Base-by-base conservation (phyloP, 30 jellyfish, hydroid and myxozoan species). In the Aurelia coerulea region DNA sequence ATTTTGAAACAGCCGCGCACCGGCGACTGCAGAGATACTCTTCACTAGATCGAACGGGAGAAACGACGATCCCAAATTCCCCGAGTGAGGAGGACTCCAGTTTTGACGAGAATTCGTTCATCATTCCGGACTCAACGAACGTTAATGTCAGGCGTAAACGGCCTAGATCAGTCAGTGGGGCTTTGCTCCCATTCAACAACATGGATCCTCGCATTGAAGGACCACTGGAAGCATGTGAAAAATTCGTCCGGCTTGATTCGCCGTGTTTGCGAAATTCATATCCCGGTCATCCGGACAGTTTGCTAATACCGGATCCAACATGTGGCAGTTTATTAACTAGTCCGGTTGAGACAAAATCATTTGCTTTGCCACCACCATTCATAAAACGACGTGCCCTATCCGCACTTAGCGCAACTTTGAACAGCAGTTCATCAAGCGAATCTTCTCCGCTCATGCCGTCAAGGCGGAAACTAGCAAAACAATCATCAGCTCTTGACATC, bases 211-310 rank as follows among this genome's bases (percentile, higher is more conserved):
- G 98, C 46, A 39, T 88, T 10, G 96, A 72, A 65, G 78, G 88
- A 18, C 88, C 96, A 7, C 41, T 88, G n/a, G 69, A 73, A 23
- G 49, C 77, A 42, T 71, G 69, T n/a, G 76, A 84, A 10, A 68
- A 73, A 12, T 84, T 84, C 59, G 87, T 84, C 34, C 87, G 78
- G 17, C 62, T 78, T 23, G 79, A 62, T 17, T 56, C 88, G 2
- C 96, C 96, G 14, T 13, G 74, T 34, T 51, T 79, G 75, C 80
- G 80, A 2, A 78, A 79, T 41, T 81, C 90, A 12, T 92, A 92
- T 73, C 98, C 98, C 31, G 96, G 96, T 58, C 91, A 77, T 73
- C 98, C 97, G 1, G 94, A 86, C 71, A 68, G 96, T 4, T 49
- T 53, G 78, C 84, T 92, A 32, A 42, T 90, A 12, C 76, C 95